A percentile compares a stretch with the other conserved stretches of the same genome.
Conservation (phyloP, 2,113 vertebrate genomes). For the Cranoglanis bouderius region DNA sequence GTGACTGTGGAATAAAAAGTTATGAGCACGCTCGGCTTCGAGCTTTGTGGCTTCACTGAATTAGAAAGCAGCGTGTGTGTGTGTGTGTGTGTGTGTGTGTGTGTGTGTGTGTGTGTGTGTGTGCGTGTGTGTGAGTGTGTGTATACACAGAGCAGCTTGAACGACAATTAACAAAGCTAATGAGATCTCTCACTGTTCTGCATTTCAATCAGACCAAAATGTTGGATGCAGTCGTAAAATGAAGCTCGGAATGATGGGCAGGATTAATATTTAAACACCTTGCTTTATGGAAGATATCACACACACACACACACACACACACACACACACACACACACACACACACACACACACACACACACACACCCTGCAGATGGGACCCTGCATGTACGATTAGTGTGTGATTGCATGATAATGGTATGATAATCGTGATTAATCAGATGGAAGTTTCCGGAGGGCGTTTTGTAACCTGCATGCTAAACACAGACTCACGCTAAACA, state of each 20-base stretch:
- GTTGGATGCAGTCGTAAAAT: conserved; percentile 52
- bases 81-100: conserved; percentile 35
- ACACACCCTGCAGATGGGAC: conserved; percentile 77
- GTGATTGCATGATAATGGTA: conserved; percentile 90
- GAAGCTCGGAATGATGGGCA: conserved; percentile 52
- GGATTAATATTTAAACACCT: conserved; percentile 61
- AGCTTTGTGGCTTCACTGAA: conserved; percentile 14
- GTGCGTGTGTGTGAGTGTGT: conserved; percentile 34
- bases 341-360: conserved; percentile 49
- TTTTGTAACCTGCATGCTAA: conserved; percentile 89
- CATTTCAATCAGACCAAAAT: conserved; percentile 41
- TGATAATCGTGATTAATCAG: conserved; percentile 90
- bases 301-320: conserved; percentile 38
- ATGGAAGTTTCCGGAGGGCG: conserved; percentile 78
- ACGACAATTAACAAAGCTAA: conserved; percentile 56
- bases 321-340: conserved; percentile 35
- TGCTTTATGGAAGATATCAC: conserved; percentile 43
- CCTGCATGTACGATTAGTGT: conserved; percentile 84
- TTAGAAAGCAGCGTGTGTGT: conserved; percentile 38
- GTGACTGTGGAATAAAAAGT: background rate
- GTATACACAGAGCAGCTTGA: conserved; percentile 46
- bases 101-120: conserved; percentile 33
- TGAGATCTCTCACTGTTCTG: conserved; percentile 52
- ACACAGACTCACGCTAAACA: conserved; percentile 66
- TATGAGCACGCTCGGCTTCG: background rate